Percentiles rank a stretch among this genome's conserved stretches.
Evolutionary conservation across 2,888 invertebrate species (phyloP).

Genomic region (Exocentrus adspersus): DNA sequence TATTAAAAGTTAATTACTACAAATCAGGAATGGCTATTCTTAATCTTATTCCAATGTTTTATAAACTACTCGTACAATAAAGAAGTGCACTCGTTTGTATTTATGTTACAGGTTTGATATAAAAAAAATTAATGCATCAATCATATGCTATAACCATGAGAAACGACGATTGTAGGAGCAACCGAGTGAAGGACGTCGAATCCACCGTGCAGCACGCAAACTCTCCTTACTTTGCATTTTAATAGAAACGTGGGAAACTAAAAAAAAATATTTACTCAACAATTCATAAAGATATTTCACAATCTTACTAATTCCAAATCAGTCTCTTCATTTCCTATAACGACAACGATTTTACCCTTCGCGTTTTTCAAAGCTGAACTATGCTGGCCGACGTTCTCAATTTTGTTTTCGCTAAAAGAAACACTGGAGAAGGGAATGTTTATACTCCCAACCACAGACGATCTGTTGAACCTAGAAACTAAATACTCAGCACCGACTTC

Average conservation of each 20-base stretch:
- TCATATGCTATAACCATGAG: constrained; percentile 28
- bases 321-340: constrained; percentile 83
- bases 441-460: constrained; percentile 82
- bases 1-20: no score
- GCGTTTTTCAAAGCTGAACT: constrained; percentile 71
- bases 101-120: no score
- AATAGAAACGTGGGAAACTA: constrained; percentile 90
- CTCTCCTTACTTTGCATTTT: constrained; percentile 78
- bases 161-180: constrained; percentile 68
- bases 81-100: no score
- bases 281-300: background rate
- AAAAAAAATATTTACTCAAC: constrained; percentile 46
- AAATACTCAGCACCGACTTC: no score
- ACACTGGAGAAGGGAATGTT: constrained; percentile 90
- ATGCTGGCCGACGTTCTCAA: constrained; percentile 76
- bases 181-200: constrained; percentile 79
- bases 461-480: constrained; percentile 75
- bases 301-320: constrained; percentile 76
- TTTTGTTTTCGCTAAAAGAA: constrained; percentile 73
- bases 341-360: constrained; percentile 75
- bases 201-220: constrained; percentile 89
- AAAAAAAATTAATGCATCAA: constrained; percentile 6
- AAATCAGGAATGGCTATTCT: no score
- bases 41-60: no score
- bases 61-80: no score